Percentiles rank a stretch among this genome's conserved stretches.
phyloP scores from a whole-genome alignment of 2,113 vertebrate species.

The Parus major region DNA sequence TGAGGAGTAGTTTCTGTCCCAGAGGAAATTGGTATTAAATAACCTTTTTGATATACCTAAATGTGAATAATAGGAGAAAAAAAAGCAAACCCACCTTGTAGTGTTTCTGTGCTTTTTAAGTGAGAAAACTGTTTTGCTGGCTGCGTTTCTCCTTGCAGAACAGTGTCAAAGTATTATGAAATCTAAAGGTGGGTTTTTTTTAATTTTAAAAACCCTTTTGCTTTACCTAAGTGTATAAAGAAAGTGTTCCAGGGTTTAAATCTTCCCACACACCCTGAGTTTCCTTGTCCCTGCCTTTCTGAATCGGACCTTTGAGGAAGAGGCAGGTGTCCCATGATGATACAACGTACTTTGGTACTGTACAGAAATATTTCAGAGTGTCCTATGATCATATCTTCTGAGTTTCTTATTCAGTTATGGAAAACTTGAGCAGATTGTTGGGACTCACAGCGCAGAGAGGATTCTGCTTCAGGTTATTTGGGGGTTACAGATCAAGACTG shows the following conservation, averaged over 20 bases:
- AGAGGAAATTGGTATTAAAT: neutral
- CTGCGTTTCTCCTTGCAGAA: neutral
- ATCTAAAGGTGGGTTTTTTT: neutral
- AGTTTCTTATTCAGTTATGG: neutral
- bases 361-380: neutral
- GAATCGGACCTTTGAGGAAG: neutral
- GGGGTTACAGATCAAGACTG: conserved; percentile 49
- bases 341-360: neutral
- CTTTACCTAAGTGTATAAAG: neutral
- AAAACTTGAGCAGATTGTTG: neutral
- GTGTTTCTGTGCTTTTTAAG: neutral
- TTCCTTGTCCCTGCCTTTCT: neutral
- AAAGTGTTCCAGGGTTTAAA: neutral
- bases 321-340: neutral
- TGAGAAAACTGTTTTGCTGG: neutral
- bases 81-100: neutral
- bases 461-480: neutral
- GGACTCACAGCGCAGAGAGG: fast-evolving
- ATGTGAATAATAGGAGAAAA: neutral
- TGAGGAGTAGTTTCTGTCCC: neutral
- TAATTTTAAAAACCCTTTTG: neutral
- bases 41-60: neutral
- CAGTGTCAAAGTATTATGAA: neutral
- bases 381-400: neutral
- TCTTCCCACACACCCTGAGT: neutral